Conservation (phyloP, 2,113 vertebrate species). For the Gavia stellata region DNA sequence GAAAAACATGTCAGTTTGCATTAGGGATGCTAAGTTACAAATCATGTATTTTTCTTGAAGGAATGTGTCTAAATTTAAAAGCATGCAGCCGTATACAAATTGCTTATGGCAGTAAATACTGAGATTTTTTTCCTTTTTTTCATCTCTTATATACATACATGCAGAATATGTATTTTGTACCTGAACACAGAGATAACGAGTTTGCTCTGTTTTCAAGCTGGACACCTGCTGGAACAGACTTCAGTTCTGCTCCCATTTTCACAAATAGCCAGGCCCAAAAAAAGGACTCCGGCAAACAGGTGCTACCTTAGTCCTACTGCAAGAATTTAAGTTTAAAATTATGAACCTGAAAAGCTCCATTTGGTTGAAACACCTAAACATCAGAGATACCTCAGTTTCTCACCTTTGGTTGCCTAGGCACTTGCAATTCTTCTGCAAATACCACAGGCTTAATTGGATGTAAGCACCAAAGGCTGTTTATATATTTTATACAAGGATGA, state of each 20-base stretch:
- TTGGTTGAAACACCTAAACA: neutral
- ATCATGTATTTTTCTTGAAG: neutral
- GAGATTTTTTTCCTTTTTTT: neutral
- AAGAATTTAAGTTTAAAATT: neutral
- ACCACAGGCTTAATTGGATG: neutral
- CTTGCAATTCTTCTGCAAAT: neutral
- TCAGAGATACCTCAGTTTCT: neutral
- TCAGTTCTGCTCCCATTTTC: neutral
- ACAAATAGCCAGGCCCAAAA: neutral
- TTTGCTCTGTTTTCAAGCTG: neutral
- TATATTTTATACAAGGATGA: neutral
- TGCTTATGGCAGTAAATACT: neutral
- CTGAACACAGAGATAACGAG: neutral
- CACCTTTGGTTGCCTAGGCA: neutral
- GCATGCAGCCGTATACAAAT: neutral
- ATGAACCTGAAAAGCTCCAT: neutral
- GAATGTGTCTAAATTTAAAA: neutral
- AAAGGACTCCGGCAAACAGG: neutral
- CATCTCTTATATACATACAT: neutral
- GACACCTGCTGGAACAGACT: neutral
- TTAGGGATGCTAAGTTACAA: neutral
- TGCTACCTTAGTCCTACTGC: neutral
- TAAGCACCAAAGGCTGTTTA: neutral
- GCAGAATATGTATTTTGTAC: neutral
- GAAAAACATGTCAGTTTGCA: neutral